Conservation (phyloP, 2,888 invertebrate species). For the Harpalus rufipes region DNA sequence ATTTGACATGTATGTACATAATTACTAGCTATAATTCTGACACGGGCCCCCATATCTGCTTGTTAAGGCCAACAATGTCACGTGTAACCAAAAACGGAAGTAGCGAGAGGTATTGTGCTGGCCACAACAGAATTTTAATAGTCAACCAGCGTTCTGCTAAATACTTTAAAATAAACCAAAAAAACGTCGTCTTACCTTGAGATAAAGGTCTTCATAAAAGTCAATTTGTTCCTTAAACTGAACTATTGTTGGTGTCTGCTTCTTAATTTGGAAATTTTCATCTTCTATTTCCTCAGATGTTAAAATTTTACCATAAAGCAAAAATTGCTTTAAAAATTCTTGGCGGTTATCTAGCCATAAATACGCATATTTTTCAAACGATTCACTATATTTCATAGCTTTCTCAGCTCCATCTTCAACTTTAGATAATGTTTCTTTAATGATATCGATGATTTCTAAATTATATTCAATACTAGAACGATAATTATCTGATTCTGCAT, state of each 20-base stretch:
- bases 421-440: conserved; percentile 78
- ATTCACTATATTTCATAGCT: conserved; percentile 75
- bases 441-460: conserved; percentile 80
- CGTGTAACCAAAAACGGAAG: too few species aligned
- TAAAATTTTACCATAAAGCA: conserved; percentile 87
- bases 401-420: conserved; percentile 74
- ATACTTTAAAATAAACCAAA: not conserved
- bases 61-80: too few species aligned
- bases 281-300: conserved; percentile 84
- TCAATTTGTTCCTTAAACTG: conserved; percentile 91
- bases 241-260: conserved; percentile 83
- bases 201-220: conserved; percentile 88
- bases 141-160: not conserved
- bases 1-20: too few species aligned
- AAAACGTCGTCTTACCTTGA: conserved; percentile 73
- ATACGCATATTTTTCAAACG: conserved; percentile 85
- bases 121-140: too few species aligned
- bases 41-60: too few species aligned
- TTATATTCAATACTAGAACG: conserved; percentile 74
- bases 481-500: conserved; percentile 77
- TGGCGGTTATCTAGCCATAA: conserved; percentile 90
- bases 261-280: conserved; percentile 73
- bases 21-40: too few species aligned
- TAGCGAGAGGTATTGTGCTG: too few species aligned
- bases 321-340: conserved; percentile 87